These are phyloP conservation scores for Dolichallabes microphthalmus DNA, from an alignment of 2,113 vertebrate genomes.

Conservation along the genomic window DNA sequence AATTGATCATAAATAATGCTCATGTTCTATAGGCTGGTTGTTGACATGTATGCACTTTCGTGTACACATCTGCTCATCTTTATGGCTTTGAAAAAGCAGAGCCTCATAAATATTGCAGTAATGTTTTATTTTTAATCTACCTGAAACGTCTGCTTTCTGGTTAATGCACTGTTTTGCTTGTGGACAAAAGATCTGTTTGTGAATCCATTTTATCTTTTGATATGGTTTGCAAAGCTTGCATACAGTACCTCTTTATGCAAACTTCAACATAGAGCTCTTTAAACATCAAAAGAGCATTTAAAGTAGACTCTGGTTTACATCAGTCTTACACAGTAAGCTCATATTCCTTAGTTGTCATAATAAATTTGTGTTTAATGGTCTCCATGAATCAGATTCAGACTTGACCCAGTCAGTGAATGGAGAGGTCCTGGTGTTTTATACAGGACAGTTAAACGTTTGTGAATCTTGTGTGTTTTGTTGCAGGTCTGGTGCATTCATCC, in stretches of 20 bases:
- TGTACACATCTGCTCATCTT: conserved; percentile 25
- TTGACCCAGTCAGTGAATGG: neutral
- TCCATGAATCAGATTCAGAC: neutral
- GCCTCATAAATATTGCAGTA: conserved; percentile 36
- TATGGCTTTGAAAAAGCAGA: conserved; percentile 8
- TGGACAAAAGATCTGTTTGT: conserved; percentile 1
- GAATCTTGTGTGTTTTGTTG: neutral
- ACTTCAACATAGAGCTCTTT: conserved; percentile 1
- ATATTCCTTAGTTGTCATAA: conserved; percentile 5
- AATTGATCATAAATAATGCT: neutral
- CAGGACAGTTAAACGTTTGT: neutral
- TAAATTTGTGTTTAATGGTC: conserved; percentile 21
- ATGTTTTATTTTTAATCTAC: conserved; percentile 33
- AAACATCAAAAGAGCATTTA: neutral
- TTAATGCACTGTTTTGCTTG: conserved; percentile 4
- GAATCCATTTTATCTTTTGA: conserved; percentile 24
- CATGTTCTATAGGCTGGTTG: neutral
- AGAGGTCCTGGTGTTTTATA: neutral
- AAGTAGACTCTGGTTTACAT: conserved; percentile 20
- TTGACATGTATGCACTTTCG: neutral
- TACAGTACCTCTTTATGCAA: conserved; percentile 12
- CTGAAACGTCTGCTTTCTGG: conserved; percentile 32
- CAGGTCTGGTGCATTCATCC: neutral
- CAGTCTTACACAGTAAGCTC: neutral
- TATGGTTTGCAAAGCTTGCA: conserved; percentile 3